Base-by-base conservation (phyloP, 2,888 invertebrate species). In the Eledone cirrhosa region DNA sequence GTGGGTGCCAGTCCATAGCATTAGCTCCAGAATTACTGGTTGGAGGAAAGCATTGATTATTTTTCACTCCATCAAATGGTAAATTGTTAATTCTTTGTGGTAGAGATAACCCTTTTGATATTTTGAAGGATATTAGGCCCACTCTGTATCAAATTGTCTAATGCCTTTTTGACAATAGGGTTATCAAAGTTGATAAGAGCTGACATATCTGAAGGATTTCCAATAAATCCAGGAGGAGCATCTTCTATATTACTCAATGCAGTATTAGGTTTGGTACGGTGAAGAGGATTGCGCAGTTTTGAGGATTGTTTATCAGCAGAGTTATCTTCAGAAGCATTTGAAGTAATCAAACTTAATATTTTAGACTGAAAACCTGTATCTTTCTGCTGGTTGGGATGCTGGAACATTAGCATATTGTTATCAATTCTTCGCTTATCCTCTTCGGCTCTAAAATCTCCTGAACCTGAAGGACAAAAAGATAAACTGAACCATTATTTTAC, bases 341-440 rank as follows among this genome's bases (percentile, higher is more conserved):
- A 83, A 82, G 47, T 86, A 85, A 83, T 88, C 83, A 95, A 95
- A 89, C 93, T 95, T 84, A 96, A 91, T 84, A 96, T 96, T 83
- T 95, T 93, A 85, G 94, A 94, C 87, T 95, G 95, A 0, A 95
- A 91, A 84, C 95, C 93, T 89, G 95, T 94, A 41, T 41, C 41
- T 41, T 41, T 41, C 41, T 41, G 41, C 76, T 89, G 88, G 77
- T 87, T 83, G 48, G 77, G 76, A 19, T 14, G 33, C 22, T 31
- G 31, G 7, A 41, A 72, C 33, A 67, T 29, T 81, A 67, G 41
- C 77, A 76, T 48, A 48, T 76, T 53, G 80, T 47, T 76, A 19
- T 76, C 76, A 27, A 27, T 48, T 47, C 76, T 76, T 29, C 22
- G 76, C 48, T 47, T 47, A 76, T 76, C 48, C 29, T 47, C 76